Evolutionary conservation across 2,113 vertebrate species (phyloP), one percentile per base, ranked within the genome.

Genomic region (Lates calcarifer): DNA sequence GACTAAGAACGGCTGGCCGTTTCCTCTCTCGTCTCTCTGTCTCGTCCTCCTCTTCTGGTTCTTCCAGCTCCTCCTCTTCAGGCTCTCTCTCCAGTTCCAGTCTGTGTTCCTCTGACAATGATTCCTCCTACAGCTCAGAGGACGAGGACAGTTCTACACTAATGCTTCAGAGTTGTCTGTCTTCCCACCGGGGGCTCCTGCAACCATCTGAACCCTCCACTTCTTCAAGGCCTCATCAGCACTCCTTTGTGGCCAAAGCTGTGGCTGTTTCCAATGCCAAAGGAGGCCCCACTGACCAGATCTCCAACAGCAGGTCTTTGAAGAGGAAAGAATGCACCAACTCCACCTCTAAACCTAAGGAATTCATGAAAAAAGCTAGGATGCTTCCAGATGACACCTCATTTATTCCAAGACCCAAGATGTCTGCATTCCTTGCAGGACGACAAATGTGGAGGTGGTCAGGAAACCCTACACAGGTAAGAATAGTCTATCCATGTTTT

Each of bases 381-480:
- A 95, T 97, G 92, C 95, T 96, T 72, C 89, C 96, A 67, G 96
- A 96, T 79, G 96, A 97, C 84, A 96, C 93, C 89, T 61, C 91
- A 26, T 89, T 87, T 61, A 87, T 92, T 82, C 89, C 90, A 41
- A 96, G 96, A 92, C 96, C 97, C 92, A 99, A 98, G 95, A 95
- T 97, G 90, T 96, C 97, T 0, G 84, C 96, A 68, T 98, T 97
- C 93, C 94, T 98, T 82, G 94, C 97, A 1, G 96, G 97, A 1
- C 95, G 96, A 83, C 97, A 97, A 93, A 95, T 97, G 90, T 99
- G 98, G 98, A 96, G 96, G 91, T 99, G 98, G 98, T 98, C 96
- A 1, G 98, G 98, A 91, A 97, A 95, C 90, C 98, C 98, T 78
- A 98, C 98, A 1, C 98, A 99, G 97, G 98, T 99, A 86, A 66